Conservation (phyloP, 2,797 vertebrate species). For the Rhinella marina region DNA sequence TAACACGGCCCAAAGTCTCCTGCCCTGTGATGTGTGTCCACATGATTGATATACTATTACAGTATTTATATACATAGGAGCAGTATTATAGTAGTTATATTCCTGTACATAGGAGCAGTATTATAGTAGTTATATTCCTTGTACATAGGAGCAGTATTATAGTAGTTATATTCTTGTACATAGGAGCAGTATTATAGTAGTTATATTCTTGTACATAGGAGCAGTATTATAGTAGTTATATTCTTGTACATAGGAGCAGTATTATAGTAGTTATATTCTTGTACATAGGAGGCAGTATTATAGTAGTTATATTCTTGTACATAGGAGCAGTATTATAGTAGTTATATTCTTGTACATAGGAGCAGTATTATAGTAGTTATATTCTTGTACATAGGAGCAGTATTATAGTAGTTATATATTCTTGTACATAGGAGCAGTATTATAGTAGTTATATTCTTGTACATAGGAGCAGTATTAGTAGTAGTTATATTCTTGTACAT, state of each 20-base stretch:
- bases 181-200: neutral
- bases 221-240: neutral
- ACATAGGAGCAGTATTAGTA: too few relatives aligned
- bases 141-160: neutral
- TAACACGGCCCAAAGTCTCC: neutral
- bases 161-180: neutral
- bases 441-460: too few relatives aligned
- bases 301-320: neutral
- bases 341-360: neutral
- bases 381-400: too few relatives aligned
- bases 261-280: slow-evolving; percentile 1
- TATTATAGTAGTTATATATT: too few relatives aligned
- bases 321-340: neutral
- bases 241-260: neutral
- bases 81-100: neutral
- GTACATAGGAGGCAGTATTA: neutral
- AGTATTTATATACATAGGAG: neutral
- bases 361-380: neutral
- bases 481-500: too few relatives aligned
- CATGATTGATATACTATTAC: too few relatives aligned
- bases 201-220: slow-evolving; percentile 3
- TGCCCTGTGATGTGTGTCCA: neutral
- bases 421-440: too few relatives aligned
- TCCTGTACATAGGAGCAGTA: neutral
- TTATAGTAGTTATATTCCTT: slow-evolving; percentile 3